A percentile compares a stretch with the other conserved stretches of the same genome.
These are phyloP conservation scores for Gavia stellata DNA, from an alignment of 2,113 vertebrate species.

Conservation along the genomic window DNA sequence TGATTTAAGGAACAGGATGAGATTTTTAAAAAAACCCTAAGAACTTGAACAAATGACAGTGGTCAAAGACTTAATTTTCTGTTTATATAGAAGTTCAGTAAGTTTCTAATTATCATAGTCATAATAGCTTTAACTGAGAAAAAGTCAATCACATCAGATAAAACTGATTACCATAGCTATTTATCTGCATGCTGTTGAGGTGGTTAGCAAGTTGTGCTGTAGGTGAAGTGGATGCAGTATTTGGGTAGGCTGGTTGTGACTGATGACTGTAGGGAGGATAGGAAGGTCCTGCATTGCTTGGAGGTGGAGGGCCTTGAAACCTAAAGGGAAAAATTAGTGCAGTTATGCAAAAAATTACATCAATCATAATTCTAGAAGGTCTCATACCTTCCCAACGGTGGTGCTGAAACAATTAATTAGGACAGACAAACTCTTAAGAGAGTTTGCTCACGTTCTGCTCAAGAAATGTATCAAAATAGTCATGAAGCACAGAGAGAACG, in stretches of 20 bases:
- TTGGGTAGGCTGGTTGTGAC: constrained; percentile 67
- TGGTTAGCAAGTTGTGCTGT: constrained; percentile 82
- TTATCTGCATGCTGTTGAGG: constrained; percentile 84
- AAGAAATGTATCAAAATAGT: background rate
- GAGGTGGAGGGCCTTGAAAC: constrained; percentile 62
- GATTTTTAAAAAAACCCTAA: background rate
- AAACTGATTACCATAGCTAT: constrained; percentile 78
- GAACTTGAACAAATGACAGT: background rate
- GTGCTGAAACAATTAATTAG: background rate
- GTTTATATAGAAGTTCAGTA: background rate
- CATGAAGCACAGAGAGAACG: background rate
- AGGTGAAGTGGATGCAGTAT: constrained; percentile 62
- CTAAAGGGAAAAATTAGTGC: constrained; percentile 28
- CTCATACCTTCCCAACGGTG: background rate
- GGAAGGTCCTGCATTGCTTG: constrained; percentile 16
- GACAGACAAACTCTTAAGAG: background rate
- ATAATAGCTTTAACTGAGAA: background rate
- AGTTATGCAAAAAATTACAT: background rate
- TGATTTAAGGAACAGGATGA: background rate
- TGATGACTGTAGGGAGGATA: constrained; percentile 66
- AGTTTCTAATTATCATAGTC: background rate
- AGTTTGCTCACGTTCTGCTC: background rate
- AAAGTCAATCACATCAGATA: background rate
- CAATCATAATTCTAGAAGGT: background rate
- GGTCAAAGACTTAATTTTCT: background rate